Evolutionary conservation across 2,113 vertebrate genomes (phyloP).

Genomic region (Azemiops feae): DNA sequence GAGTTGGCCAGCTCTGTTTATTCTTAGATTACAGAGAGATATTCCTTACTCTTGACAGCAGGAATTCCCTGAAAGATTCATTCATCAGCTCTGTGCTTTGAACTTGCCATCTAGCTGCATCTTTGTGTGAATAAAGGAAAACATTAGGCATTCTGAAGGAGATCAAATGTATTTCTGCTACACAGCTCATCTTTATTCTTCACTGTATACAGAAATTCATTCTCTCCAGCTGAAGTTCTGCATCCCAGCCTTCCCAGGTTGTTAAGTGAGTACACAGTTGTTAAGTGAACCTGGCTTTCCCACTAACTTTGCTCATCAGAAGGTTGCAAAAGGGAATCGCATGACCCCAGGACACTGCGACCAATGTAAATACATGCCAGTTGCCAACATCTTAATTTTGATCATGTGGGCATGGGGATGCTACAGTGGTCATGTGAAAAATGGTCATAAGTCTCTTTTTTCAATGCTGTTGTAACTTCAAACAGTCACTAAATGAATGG

Average conservation of each 20-base stretch:
- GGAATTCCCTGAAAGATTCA: slow-evolving; percentile 6
- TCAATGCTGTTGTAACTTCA: neutral
- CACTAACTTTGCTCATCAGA: neutral
- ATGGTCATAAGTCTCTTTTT: neutral
- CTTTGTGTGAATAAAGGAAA: slow-evolving; percentile 3
- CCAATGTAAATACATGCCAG: neutral
- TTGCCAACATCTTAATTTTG: neutral
- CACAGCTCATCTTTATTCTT: neutral
- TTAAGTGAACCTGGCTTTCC: neutral
- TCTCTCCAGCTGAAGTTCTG: neutral
- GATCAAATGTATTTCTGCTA: neutral
- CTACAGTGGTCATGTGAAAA: neutral
- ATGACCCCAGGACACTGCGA: neutral
- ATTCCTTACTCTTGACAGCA: slow-evolving; percentile 3
- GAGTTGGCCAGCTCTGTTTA: neutral
- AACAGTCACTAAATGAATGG: neutral
- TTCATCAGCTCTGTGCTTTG: neutral
- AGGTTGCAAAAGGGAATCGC: neutral
- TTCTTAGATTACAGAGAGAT: slow-evolving; percentile 5
- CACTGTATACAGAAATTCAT: neutral
- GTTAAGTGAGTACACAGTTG: neutral
- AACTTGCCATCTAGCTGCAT: neutral
- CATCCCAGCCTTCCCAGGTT: neutral
- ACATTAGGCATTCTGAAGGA: neutral
- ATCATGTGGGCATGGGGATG: neutral